Conservation (phyloP, 2,113 vertebrate genomes). For the Myocastor coypus region DNA sequence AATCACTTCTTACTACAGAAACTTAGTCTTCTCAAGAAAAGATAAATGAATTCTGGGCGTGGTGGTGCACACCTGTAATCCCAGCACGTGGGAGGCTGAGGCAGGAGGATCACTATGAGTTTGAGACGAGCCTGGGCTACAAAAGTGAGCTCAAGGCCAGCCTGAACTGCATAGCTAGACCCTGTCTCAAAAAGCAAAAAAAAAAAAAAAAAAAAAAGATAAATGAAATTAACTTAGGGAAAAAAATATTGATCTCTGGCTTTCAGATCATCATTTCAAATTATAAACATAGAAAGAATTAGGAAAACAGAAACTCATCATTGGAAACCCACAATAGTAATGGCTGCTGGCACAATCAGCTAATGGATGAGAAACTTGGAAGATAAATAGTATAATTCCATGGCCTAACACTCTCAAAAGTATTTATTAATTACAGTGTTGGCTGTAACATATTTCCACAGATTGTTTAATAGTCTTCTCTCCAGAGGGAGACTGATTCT, state of each 20-base stretch:
- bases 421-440: background rate
- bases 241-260: constrained; percentile 22
- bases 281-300: constrained; percentile 42
- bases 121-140: no score
- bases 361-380: constrained; percentile 29
- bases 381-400: constrained; percentile 30
- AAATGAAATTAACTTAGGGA: constrained; percentile 10
- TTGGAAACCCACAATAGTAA: background rate
- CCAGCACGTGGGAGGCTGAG: no score
- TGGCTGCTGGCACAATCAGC: background rate
- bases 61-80: no score
- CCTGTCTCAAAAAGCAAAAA: no score
- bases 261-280: constrained; percentile 35
- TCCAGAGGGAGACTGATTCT: background rate
- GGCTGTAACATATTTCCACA: constrained; percentile 15
- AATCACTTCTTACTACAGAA: constrained; percentile 40
- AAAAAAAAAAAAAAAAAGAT: no score
- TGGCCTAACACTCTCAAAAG: background rate
- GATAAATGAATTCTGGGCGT: no score
- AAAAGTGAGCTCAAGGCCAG: no score
- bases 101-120: no score
- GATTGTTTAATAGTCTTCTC: constrained; percentile 19
- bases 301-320: background rate
- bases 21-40: background rate
- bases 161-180: no score